Evolutionary conservation across 1,140 invertebrate species (phyloP), one percentile per base, ranked within the genome.

Genomic region (Hypothenemus hampei): DNA sequence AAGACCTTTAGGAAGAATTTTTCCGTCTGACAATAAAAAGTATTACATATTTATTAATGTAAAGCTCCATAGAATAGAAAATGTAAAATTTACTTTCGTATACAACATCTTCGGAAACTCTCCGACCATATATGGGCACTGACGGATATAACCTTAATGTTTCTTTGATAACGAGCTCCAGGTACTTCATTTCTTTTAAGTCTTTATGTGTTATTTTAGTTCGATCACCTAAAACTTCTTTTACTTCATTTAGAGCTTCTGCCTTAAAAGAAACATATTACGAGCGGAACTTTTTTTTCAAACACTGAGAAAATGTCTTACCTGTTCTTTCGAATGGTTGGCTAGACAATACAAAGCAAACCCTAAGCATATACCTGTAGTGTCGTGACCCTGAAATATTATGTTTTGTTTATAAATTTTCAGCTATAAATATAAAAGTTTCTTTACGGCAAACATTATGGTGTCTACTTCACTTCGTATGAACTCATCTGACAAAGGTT

Each of bases 381-480:
- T 91, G 63, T 91, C 88, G 65, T 90, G 47, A 4, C 47, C 47
- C 47, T 49, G 18, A 33, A 47, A 47, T 1, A 13, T 31, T 31
- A 13, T 11, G 10, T 31, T 36, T 36, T 36, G 7, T 15, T 29
- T 0, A 29, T 29, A n/a, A 29, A 29, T 6, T n/a, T 6, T 0
- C 26, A 6, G 6, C n/a, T 29, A 7, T 29, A 6, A 29, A 29
- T n/a, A 29, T 11, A 5, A 29, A 29, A 29, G 26, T 29, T 29
- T n/a, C 6, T n/a, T 29, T 52, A 88, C 87, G 73, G 83, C 85
- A 69, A 87, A 87, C 81, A 87, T 89, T 63, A 91, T 90, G 2
- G 87, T 91, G 62, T 92, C 87, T 4, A 90, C 86, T 75, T 91
- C 87, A 67, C 89, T 86, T 45, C 84, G 74, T 39, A 91, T 87